Evolutionary conservation across 1,140 invertebrate species (phyloP).

Genomic region (Macrosteles quadrilineatus): DNA sequence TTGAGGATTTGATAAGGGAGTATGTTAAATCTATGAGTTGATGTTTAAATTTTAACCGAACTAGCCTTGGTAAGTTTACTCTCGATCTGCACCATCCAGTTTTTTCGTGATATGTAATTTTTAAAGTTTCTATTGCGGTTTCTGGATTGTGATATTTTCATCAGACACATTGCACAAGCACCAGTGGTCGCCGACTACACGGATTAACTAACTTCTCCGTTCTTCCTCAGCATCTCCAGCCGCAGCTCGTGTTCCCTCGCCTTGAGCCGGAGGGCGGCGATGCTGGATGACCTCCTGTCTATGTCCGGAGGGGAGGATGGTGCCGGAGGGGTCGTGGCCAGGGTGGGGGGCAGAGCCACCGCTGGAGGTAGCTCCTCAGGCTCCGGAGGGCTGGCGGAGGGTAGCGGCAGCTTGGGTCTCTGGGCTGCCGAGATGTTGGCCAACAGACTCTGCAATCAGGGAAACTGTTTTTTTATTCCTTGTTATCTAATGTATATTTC

Average conservation of each 20-base stretch:
- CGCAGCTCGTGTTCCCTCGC: slow-evolving; percentile 78
- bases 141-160: no score
- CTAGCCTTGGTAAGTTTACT: no score
- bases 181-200: no score
- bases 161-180: no score
- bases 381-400: slow-evolving; percentile 45
- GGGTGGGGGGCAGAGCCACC: slow-evolving; percentile 57
- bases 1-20: no score
- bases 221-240: slow-evolving; percentile 32
- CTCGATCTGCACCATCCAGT: no score
- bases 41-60: no score
- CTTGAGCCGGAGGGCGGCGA: slow-evolving; percentile 85
- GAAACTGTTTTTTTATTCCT: no score
- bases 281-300: slow-evolving; percentile 85
- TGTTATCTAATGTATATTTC: no score
- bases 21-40: no score
- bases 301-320: slow-evolving; percentile 57
- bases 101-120: no score
- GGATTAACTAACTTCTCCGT: slow-evolving; percentile 34
- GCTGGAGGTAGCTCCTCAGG: slow-evolving; percentile 55
- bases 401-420: slow-evolving; percentile 49
- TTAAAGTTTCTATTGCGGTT: no score
- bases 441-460: slow-evolving; percentile 76
- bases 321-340: slow-evolving; percentile 49
- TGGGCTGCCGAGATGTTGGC: slow-evolving; percentile 77